Evolutionary conservation across 2,888 invertebrate genomes (phyloP).

Genomic region (Ophion ventricosus): DNA sequence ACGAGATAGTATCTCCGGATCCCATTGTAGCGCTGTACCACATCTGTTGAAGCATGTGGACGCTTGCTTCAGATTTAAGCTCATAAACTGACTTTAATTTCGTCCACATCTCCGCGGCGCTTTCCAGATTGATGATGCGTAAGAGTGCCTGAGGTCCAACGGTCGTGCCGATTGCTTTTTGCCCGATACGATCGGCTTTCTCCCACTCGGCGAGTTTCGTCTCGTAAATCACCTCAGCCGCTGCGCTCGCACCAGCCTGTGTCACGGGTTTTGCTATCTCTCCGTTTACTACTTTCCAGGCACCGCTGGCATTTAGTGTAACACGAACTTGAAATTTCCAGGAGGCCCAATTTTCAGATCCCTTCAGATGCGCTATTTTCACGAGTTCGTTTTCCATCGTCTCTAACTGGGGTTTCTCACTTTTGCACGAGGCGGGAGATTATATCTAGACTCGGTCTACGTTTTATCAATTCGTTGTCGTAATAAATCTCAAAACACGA

Average conservation of each 20-base stretch:
- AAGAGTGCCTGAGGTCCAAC: conserved; percentile 66
- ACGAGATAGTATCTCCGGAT: conserved; percentile 61
- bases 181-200: conserved; percentile 68
- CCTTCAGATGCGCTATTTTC: conserved; percentile 57
- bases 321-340: conserved; percentile 53
- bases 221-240: neutral
- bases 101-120: conserved; percentile 72
- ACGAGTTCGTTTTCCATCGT: conserved; percentile 59
- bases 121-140: conserved; percentile 71
- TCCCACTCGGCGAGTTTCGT: conserved; percentile 55
- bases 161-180: conserved; percentile 70
- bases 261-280: conserved; percentile 15
- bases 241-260: conserved; percentile 17
- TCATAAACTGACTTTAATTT: conserved; percentile 71
- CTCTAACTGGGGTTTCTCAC: conserved; percentile 43
- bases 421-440: conserved; percentile 60
- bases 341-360: conserved; percentile 61
- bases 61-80: conserved; percentile 70
- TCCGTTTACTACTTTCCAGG: conserved; percentile 37
- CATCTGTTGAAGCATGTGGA: conserved; percentile 56
- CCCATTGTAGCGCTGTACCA: conserved; percentile 61
- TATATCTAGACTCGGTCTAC: conserved; percentile 9
- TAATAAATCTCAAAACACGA: neutral
- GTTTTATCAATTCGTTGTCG: neutral
- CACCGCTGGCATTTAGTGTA: conserved; percentile 32